Percentiles rank a stretch among this genome's conserved stretches.
Conservation (phyloP, 2,888 invertebrate genomes). For the Xylota sylvarum region DNA sequence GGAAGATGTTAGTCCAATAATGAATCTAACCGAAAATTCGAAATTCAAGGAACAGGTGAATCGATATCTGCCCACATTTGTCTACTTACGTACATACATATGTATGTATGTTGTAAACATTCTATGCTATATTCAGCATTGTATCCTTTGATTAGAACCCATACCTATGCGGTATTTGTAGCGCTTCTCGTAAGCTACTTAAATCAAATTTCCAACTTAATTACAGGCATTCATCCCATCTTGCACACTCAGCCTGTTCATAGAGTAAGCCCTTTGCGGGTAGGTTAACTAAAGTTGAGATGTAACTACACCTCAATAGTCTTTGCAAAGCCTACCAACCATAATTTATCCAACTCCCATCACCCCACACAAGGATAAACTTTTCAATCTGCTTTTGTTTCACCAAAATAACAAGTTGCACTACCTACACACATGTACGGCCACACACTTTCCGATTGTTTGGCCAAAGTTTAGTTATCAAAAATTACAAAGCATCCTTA, state of each 20-base stretch:
- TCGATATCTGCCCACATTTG: background rate
- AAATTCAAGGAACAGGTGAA: background rate
- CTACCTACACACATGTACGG: background rate
- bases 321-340: constrained; percentile 17
- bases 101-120: background rate
- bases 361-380: constrained; percentile 30
- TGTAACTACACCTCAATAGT: constrained; percentile 4
- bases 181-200: constrained; percentile 20
- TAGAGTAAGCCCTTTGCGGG: background rate
- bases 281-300: background rate
- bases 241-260: background rate
- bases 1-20: background rate
- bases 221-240: background rate
- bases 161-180: constrained; percentile 2
- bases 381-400: constrained; percentile 50
- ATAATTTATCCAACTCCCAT: constrained; percentile 12
- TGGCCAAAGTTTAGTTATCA: constrained; percentile 19
- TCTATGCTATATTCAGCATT: background rate
- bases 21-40: background rate
- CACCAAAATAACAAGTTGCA: constrained; percentile 29
- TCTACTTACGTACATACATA: background rate
- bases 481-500: constrained; percentile 33
- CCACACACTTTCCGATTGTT: background rate
- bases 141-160: constrained; percentile 8
- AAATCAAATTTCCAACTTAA: constrained; percentile 15